Conservation (phyloP, 2,797 vertebrate genomes). For the Basileuterus tristriatus region DNA sequence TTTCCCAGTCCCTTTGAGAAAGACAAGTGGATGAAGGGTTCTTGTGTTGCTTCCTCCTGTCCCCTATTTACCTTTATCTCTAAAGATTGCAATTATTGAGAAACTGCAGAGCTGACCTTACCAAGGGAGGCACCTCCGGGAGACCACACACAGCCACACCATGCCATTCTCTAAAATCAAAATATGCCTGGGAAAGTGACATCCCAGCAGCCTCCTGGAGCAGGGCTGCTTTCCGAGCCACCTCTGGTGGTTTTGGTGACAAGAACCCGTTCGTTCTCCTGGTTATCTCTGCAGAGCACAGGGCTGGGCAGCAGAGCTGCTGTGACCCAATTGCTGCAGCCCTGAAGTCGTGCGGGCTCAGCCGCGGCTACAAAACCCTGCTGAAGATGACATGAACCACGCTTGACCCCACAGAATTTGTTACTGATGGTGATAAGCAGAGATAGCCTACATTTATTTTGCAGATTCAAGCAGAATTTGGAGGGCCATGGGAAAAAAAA, state of each 20-base stretch:
- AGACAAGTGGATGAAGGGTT: background rate
- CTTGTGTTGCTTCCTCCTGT: background rate
- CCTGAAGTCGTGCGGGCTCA: background rate
- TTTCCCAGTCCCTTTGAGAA: background rate
- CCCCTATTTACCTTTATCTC: background rate
- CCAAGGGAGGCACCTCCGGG: background rate
- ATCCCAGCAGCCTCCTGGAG: background rate
- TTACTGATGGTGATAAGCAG: background rate
- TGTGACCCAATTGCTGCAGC: background rate
- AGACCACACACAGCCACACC: background rate
- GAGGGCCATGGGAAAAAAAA: background rate
- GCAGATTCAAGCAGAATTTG: conserved; percentile 54
- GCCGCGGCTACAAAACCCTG: background rate
- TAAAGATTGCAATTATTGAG: background rate
- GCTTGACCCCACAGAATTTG: background rate
- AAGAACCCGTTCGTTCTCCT: background rate
- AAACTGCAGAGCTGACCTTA: background rate
- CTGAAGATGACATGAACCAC: background rate
- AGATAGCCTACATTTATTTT: conserved; percentile 21
- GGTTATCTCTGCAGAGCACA: background rate
- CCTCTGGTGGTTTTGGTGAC: background rate
- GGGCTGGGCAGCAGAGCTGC: background rate
- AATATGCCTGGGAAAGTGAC: background rate
- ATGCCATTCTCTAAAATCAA: background rate
- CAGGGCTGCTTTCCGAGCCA: background rate